Evolutionary conservation across 2,888 invertebrate genomes (phyloP).

Genomic region (Ischnus inquisitorius): DNA sequence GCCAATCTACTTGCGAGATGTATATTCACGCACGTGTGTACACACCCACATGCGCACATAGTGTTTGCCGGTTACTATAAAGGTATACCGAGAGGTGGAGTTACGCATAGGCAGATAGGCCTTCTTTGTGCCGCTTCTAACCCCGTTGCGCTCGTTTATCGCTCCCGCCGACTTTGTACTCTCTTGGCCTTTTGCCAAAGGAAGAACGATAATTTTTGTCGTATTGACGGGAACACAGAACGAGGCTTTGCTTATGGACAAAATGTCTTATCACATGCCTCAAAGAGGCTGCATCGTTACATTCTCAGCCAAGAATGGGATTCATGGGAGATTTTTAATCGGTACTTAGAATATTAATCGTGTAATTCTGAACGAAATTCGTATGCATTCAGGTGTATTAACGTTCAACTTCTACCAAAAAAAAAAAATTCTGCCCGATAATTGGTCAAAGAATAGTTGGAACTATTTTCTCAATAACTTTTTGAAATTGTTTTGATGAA

Average conservation of each 20-base stretch:
- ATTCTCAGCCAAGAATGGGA: too few species aligned
- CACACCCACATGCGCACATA: too few species aligned
- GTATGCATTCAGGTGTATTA: too few species aligned
- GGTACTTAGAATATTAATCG: too few species aligned
- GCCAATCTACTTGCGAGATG: slow-evolving; percentile 8
- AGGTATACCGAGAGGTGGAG: not conserved
- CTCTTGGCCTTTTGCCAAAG: slow-evolving; percentile 33
- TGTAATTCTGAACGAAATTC: too few species aligned
- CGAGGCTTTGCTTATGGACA: not conserved
- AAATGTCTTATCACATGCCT: not conserved
- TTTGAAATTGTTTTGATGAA: not conserved
- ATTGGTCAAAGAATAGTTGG: too few species aligned
- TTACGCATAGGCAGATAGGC: not conserved
- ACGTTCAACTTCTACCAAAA: too few species aligned
- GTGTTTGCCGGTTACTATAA: too few species aligned
- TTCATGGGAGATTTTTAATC: too few species aligned
- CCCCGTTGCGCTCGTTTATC: slow-evolving; percentile 32
- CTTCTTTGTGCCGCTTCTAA: slow-evolving; percentile 10
- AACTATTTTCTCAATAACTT: not conserved
- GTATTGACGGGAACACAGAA: not conserved
- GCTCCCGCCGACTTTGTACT: slow-evolving; percentile 34
- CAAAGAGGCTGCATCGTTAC: too few species aligned
- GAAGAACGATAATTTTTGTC: not conserved
- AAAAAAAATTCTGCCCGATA: too few species aligned
- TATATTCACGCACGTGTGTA: not conserved